phyloP scores from a whole-genome alignment of 1,140 invertebrate genomes.

The Druon quercuslanigerum region DNA sequence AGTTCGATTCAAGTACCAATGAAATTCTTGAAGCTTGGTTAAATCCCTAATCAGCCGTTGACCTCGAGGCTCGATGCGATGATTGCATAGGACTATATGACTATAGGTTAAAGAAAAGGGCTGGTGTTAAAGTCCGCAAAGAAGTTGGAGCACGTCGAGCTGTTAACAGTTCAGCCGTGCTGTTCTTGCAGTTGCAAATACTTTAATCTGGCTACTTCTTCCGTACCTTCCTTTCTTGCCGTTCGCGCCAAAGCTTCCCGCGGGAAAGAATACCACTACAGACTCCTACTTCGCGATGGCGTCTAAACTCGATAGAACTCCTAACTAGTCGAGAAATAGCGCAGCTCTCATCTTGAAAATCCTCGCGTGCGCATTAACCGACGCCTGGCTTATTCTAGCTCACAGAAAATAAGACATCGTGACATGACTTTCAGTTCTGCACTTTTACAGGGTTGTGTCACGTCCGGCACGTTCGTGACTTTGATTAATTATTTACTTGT shows the following conservation, averaged over 20 bases:
- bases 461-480: too few relatives aligned
- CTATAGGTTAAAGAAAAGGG: neutral
- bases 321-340: constrained; percentile 38
- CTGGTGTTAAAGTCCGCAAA: neutral
- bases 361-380: constrained; percentile 5
- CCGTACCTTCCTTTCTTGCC: neutral
- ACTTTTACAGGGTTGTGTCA: neutral
- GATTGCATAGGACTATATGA: too few relatives aligned
- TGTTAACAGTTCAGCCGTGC: constrained; percentile 30
- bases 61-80: neutral
- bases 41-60: constrained; percentile 1
- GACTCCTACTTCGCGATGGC: neutral
- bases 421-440: neutral
- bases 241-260: neutral
- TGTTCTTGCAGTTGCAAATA: constrained; percentile 37
- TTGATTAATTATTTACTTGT: too few relatives aligned
- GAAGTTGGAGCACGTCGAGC: constrained; percentile 27
- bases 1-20: neutral
- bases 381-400: neutral
- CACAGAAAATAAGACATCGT: constrained; percentile 2
- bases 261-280: neutral
- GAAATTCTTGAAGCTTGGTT: neutral
- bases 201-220: constrained; percentile 37
- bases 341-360: constrained; percentile 15
- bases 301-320: constrained; percentile 40